Evolutionary conservation across 1,140 invertebrate species (phyloP).

Genomic region (Sycophaga agraensis): DNA sequence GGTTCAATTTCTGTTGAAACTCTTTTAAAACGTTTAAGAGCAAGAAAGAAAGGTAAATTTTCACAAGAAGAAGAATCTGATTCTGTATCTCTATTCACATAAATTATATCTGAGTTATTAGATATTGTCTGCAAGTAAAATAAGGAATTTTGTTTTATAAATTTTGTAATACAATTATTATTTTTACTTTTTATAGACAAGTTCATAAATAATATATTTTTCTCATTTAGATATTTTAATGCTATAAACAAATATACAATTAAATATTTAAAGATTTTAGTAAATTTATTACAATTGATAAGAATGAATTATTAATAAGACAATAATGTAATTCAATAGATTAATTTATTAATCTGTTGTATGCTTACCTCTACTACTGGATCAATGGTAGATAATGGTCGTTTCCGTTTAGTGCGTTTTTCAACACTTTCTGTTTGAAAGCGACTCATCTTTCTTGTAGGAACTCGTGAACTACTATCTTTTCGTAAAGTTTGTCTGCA

Average conservation of each 20-base stretch:
- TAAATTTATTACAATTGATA: slow-evolving; percentile 33
- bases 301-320: slow-evolving; percentile 19
- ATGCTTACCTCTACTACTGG: slow-evolving; percentile 11
- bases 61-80: slow-evolving; percentile 29
- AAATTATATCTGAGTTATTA: slow-evolving; percentile 44
- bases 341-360: no score
- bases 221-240: no score
- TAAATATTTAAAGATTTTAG: slow-evolving; percentile 31
- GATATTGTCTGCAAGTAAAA: slow-evolving; percentile 32
- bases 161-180: not conserved
- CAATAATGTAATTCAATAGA: no score
- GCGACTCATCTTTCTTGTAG: slow-evolving; percentile 58
- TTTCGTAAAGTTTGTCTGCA: slow-evolving; percentile 64
- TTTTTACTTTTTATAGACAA: not conserved
- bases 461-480: slow-evolving; percentile 63
- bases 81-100: slow-evolving; percentile 43
- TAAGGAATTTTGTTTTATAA: no score
- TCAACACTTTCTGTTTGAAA: slow-evolving; percentile 45
- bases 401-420: slow-evolving; percentile 44
- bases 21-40: slow-evolving; percentile 35
- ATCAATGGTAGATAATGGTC: slow-evolving; percentile 21
- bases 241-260: not conserved
- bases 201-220: no score
- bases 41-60: slow-evolving; percentile 31
- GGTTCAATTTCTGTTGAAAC: slow-evolving; percentile 17